phyloP scores from a whole-genome alignment of 2,888 invertebrate genomes.

The Orchestes rusci region DNA sequence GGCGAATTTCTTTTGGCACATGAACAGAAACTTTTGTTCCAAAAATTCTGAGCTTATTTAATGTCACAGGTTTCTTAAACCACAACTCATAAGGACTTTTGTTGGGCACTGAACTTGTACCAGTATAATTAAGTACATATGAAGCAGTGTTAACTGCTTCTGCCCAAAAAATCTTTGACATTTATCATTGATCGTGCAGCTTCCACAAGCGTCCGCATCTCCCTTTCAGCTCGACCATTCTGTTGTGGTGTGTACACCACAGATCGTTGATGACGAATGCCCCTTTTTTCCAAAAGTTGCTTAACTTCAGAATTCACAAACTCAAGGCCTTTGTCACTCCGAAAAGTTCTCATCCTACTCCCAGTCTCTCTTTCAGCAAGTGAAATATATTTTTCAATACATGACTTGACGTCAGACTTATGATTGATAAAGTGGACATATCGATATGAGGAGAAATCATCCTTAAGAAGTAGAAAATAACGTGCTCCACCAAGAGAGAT shows the following conservation, averaged over 20 bases:
- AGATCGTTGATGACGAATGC: neutral
- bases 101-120: neutral
- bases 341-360: slow-evolving; percentile 19
- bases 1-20: slow-evolving; percentile 1
- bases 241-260: neutral
- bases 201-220: neutral
- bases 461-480: slow-evolving; percentile 32
- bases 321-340: neutral
- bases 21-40: no score
- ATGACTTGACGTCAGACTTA: slow-evolving; percentile 23
- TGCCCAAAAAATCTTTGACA: slow-evolving; percentile 7
- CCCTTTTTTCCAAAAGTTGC: neutral
- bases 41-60: neutral
- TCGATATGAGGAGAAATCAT: slow-evolving; percentile 27
- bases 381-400: slow-evolving; percentile 25
- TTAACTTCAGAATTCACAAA: neutral
- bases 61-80: neutral
- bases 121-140: slow-evolving; percentile 9
- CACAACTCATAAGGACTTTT: slow-evolving; percentile 8
- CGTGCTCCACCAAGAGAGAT: slow-evolving; percentile 22
- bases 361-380: slow-evolving; percentile 30
- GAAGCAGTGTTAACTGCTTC: slow-evolving; percentile 8
- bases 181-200: slow-evolving; percentile 1
- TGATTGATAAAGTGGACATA: slow-evolving; percentile 14
- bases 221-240: neutral